Evolutionary conservation across 2,888 invertebrate species (phyloP).

Genomic region (Acleris literana): DNA sequence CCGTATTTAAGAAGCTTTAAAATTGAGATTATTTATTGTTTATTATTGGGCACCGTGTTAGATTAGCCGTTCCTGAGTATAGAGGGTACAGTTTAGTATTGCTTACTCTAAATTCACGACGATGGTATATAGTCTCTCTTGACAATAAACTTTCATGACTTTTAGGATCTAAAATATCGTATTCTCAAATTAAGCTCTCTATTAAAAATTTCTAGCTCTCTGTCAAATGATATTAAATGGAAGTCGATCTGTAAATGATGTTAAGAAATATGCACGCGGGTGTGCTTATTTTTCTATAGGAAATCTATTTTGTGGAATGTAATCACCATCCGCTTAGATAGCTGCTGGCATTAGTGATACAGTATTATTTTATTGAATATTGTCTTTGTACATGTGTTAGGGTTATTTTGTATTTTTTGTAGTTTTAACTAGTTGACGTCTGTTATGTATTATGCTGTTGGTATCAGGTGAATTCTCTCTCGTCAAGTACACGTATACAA

Average conservation of each 20-base stretch:
- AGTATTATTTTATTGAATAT: slow-evolving; percentile 80
- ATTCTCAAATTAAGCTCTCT: slow-evolving; percentile 67
- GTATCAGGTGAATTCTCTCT: slow-evolving; percentile 36
- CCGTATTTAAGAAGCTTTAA: slow-evolving; percentile 78
- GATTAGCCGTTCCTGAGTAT: slow-evolving; percentile 47
- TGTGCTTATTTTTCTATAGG: slow-evolving; percentile 52
- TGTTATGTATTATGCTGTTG: slow-evolving; percentile 47
- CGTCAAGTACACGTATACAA: slow-evolving; percentile 25
- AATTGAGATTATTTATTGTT: slow-evolving; percentile 81
- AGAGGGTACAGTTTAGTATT: slow-evolving; percentile 52
- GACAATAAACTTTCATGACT: slow-evolving; percentile 67
- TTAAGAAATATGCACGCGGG: slow-evolving; percentile 42
- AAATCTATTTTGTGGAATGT: slow-evolving; percentile 26
- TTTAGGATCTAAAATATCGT: slow-evolving; percentile 51
- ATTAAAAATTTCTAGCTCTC: slow-evolving; percentile 64
- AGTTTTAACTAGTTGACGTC: slow-evolving; percentile 66
- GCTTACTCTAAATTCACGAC: slow-evolving; percentile 44
- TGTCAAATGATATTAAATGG: slow-evolving; percentile 42
- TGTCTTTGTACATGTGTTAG: slow-evolving; percentile 77
- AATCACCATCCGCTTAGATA: slow-evolving; percentile 61
- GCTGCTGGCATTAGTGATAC: slow-evolving; percentile 75
- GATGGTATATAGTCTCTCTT: slow-evolving; percentile 56
- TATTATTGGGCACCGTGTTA: slow-evolving; percentile 60
- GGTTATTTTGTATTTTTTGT: slow-evolving; percentile 62
- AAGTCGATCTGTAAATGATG: slow-evolving; percentile 46